These are phyloP conservation scores for Hymenochirus boettgeri DNA, from an alignment of 2,113 vertebrate genomes.

Conservation along the genomic window DNA sequence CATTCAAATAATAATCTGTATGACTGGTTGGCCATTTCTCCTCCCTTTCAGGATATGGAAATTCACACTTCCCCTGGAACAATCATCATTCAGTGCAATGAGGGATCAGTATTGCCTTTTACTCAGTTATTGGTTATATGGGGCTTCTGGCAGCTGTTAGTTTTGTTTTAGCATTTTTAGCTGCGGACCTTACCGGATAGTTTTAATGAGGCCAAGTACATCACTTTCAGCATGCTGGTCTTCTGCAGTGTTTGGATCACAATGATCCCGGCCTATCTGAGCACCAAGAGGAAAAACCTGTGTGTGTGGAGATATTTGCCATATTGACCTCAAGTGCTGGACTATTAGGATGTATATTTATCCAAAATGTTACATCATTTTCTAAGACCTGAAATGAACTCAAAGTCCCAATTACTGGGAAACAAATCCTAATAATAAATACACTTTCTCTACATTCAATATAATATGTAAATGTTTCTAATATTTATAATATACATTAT, in stretches of 20 bases:
- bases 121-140: conserved; percentile 48
- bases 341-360: conserved; percentile 2
- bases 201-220: conserved; percentile 34
- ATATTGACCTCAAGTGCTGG: conserved; percentile 6
- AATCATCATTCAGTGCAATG: conserved; percentile 46
- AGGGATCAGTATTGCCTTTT: conserved; percentile 47
- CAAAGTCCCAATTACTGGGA: not conserved
- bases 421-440: no score
- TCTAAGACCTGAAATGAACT: not conserved
- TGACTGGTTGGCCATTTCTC: conserved; percentile 43
- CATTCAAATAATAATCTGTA: conserved; percentile 42
- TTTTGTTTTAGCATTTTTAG: conserved; percentile 37
- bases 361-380: not conserved
- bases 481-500: no score
- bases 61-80: not conserved
- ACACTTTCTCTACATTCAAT: no score
- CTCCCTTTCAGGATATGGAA: conserved; percentile 29
- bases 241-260: conserved; percentile 42
- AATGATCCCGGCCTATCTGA: conserved; percentile 10
- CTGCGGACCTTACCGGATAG: conserved; percentile 37
- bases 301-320: conserved; percentile 15
- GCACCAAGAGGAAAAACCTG: conserved; percentile 8
- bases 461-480: no score
- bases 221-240: conserved; percentile 33
- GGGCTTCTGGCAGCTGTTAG: conserved; percentile 46